Evolutionary conservation across 2,888 invertebrate genomes (phyloP).

Genomic region (Drosophila crucigera): DNA sequence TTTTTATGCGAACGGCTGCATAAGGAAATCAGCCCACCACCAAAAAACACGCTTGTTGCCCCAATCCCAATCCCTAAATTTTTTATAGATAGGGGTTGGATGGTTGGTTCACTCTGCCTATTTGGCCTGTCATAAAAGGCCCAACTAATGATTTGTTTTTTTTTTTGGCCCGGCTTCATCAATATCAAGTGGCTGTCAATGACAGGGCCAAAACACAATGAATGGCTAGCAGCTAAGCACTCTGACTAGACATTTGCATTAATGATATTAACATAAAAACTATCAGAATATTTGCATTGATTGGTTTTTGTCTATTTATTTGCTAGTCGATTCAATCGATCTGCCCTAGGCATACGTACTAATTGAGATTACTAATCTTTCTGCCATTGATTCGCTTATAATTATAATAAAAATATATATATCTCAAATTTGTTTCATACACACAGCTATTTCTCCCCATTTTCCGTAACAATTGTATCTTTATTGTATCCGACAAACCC

Average conservation of each 20-base stretch:
- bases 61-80: neutral
- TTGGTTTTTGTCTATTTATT: constrained; percentile 26
- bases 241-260: constrained; percentile 45
- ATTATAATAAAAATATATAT: neutral
- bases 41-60: neutral
- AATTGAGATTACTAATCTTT: neutral
- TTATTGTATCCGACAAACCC: neutral
- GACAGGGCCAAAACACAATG: constrained; percentile 37
- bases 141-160: constrained; percentile 62
- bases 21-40: constrained; percentile 31
- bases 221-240: constrained; percentile 13
- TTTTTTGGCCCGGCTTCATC: constrained; percentile 45
- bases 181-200: constrained; percentile 68
- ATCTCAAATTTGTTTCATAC: neutral
- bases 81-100: neutral
- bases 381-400: neutral
- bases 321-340: neutral
- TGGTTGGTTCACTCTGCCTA: constrained; percentile 1
- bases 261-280: constrained; percentile 46
- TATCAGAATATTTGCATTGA: constrained; percentile 37
- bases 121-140: constrained; percentile 66
- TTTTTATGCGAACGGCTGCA: constrained; percentile 54
- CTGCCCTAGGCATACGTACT: neutral
- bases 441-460: neutral
- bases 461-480: neutral